These are phyloP conservation scores for Heteromurus nitidus DNA, from an alignment of 2,888 invertebrate genomes.

Conservation along the genomic window DNA sequence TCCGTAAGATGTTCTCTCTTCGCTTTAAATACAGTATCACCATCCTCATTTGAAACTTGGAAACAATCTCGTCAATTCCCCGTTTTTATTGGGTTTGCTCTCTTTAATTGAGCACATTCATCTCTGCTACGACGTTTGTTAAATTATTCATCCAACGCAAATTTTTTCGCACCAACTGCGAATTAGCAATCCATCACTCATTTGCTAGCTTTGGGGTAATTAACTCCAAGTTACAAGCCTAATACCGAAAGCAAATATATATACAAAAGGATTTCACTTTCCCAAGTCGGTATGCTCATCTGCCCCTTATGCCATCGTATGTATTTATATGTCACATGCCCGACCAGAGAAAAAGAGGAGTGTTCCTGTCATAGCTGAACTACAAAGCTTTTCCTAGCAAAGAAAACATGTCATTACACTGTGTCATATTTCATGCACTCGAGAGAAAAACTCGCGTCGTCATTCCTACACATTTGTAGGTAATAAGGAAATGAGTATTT, in stretches of 20 bases:
- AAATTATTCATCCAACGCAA: constrained; percentile 38
- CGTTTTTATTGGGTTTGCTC: too few species aligned
- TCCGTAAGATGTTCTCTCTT: not conserved
- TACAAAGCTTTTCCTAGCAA: constrained; percentile 54
- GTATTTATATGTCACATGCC: too few species aligned
- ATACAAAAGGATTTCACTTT: too few species aligned
- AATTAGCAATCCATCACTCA: constrained; percentile 65
- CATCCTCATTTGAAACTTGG: too few species aligned
- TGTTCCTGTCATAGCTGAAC: constrained; percentile 54
- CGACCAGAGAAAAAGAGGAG: constrained; percentile 55
- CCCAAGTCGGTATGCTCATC: too few species aligned
- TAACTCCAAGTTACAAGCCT: constrained; percentile 41
- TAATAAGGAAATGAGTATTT: constrained; percentile 43
- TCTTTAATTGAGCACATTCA: too few species aligned
- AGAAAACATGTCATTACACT: constrained; percentile 46
- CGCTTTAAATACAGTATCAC: too few species aligned
- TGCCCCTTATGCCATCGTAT: too few species aligned
- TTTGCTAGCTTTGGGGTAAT: constrained; percentile 60
- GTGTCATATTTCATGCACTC: constrained; percentile 58
- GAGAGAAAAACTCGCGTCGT: not conserved
- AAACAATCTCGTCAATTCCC: too few species aligned
- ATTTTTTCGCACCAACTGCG: constrained; percentile 54
- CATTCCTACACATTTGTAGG: constrained; percentile 47
- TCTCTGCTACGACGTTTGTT: too few species aligned
- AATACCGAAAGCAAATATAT: not conserved